phyloP scores from a whole-genome alignment of 2,113 vertebrate species.

The Pseudorectes ferrugineus region DNA sequence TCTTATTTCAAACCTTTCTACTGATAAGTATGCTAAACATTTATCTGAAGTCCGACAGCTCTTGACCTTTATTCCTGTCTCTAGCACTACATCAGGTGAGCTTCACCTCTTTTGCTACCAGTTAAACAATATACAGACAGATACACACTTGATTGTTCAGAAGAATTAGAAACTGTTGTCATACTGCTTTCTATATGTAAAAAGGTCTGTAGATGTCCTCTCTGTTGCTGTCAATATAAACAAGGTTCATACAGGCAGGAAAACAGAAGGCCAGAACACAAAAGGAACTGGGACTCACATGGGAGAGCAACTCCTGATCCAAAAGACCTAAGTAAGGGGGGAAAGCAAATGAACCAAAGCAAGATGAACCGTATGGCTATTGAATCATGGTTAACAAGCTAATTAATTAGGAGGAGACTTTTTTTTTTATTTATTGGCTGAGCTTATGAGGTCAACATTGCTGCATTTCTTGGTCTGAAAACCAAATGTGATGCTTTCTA shows the following conservation, averaged over 20 bases:
- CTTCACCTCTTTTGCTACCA: background rate
- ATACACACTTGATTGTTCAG: background rate
- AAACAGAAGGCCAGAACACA: background rate
- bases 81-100: background rate
- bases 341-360: background rate
- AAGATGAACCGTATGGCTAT: background rate
- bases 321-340: background rate
- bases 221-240: background rate
- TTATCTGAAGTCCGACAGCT: background rate
- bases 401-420: background rate
- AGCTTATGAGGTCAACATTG: background rate
- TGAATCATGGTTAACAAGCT: background rate
- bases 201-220: background rate
- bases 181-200: background rate
- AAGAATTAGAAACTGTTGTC: background rate
- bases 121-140: background rate
- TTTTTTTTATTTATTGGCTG: background rate
- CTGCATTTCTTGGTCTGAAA: background rate
- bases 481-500: background rate
- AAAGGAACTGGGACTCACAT: background rate
- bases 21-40: background rate
- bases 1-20: background rate
- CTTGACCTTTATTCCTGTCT: background rate
- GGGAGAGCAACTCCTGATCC: background rate
- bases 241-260: background rate